Evolutionary conservation across 2,797 vertebrate genomes (phyloP).

Genomic region (Tiaroga cobitis): DNA sequence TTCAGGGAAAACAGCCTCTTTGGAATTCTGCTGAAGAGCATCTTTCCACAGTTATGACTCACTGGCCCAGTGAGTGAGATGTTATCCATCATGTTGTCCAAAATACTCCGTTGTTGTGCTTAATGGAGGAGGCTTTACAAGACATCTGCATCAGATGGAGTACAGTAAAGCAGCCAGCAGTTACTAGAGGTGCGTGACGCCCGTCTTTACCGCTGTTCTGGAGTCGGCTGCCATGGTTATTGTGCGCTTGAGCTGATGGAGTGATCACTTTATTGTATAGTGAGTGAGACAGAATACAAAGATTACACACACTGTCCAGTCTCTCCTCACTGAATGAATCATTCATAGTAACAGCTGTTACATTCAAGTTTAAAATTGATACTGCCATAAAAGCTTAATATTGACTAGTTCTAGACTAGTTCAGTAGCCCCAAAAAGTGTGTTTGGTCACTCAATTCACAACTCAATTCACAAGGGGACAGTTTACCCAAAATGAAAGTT

Average conservation of each 20-base stretch:
- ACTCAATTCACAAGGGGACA: background rate
- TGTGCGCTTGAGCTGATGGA: slow-evolving; percentile 42
- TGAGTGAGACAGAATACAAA: slow-evolving; percentile 13
- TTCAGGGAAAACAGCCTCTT: slow-evolving; percentile 32
- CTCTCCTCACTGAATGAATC: background rate
- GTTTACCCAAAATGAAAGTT: background rate
- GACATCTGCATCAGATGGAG: slow-evolving; percentile 27
- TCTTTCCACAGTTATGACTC: slow-evolving; percentile 26
- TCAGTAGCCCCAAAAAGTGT: background rate
- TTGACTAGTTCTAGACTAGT: background rate
- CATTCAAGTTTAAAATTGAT: background rate
- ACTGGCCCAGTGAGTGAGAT: slow-evolving; percentile 24
- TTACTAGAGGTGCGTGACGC: slow-evolving; percentile 1
- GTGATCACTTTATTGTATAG: slow-evolving; percentile 31
- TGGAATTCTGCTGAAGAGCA: slow-evolving; percentile 31
- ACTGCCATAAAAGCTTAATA: background rate
- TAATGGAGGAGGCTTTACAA: slow-evolving; percentile 37
- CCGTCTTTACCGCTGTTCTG: slow-evolving; percentile 23
- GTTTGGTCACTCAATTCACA: background rate
- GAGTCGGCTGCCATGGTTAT: slow-evolving; percentile 50
- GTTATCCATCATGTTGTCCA: slow-evolving; percentile 34
- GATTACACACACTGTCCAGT: slow-evolving; percentile 1
- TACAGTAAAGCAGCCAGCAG: slow-evolving; percentile 30
- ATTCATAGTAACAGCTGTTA: background rate
- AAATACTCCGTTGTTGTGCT: slow-evolving; percentile 8